A percentile compares a stretch with the other conserved stretches of the same genome.
Conservation (phyloP, 2,113 vertebrate species). For the Pelobates fuscus region DNA sequence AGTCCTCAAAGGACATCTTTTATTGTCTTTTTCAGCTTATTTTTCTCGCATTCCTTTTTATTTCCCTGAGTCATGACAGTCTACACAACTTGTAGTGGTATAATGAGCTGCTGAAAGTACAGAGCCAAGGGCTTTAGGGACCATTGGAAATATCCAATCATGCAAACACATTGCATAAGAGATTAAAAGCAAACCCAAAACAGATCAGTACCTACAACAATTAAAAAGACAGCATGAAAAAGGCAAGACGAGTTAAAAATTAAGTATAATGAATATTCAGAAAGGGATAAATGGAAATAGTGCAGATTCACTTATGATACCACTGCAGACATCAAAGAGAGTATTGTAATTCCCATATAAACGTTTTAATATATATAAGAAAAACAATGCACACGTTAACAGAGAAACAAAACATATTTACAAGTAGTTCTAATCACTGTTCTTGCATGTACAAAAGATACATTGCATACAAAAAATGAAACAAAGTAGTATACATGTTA, state of each 20-base stretch:
- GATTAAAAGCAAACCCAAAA: background rate
- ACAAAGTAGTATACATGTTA: no score
- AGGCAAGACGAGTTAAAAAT: background rate
- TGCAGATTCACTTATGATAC: background rate
- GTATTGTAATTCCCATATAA: no score
- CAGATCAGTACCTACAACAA: constrained; percentile 24
- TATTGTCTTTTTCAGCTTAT: constrained; percentile 11
- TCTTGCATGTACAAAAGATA: no score
- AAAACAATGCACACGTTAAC: no score
- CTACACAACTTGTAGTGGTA: constrained; percentile 4
- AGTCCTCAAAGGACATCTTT: background rate
- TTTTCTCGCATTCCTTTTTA: no score
- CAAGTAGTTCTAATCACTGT: no score
- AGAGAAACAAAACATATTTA: no score
- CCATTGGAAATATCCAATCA: constrained; percentile 10
- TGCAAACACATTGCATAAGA: constrained; percentile 12
- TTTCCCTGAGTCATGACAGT: constrained; percentile 24
- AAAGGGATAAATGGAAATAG: background rate
- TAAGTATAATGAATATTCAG: constrained; percentile 17
- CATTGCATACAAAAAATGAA: no score
- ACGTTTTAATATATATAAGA: no score
- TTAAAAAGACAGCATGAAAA: constrained; percentile 25
- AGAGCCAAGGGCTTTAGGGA: background rate
- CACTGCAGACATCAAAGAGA: no score
- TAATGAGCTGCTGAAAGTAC: background rate